phyloP scores from a whole-genome alignment of 2,113 vertebrate genomes.

The Chaenogobius annularis region DNA sequence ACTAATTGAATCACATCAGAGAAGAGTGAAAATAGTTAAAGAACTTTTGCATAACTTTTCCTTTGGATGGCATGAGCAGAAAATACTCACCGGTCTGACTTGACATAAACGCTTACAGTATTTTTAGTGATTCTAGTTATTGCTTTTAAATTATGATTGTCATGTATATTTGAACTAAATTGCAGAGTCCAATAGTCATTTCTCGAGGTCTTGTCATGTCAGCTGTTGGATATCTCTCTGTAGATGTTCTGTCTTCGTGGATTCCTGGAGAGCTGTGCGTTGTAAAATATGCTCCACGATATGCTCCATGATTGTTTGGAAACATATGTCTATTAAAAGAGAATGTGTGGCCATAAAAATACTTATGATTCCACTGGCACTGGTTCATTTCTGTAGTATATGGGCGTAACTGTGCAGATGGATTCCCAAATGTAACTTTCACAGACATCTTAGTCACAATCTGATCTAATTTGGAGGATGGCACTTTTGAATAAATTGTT shows the following conservation, averaged over 20 bases:
- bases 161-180: not conserved
- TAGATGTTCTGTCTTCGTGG: conserved; percentile 9
- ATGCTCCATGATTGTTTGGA: conserved; percentile 6
- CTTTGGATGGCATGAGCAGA: too few species aligned
- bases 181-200: not conserved
- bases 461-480: too few species aligned
- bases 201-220: conserved; percentile 44
- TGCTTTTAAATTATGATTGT: not conserved
- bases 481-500: too few species aligned
- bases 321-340: conserved; percentile 8
- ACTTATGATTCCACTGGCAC: not conserved
- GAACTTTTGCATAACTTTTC: too few species aligned
- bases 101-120: too few species aligned
- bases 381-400: not conserved
- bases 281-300: conserved; percentile 31
- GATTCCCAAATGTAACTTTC: not conserved
- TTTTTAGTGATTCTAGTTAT: not conserved
- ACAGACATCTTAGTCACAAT: not conserved
- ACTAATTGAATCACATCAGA: too few species aligned
- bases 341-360: conserved; percentile 10
- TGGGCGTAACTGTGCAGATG: not conserved
- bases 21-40: too few species aligned
- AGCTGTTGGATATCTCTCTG: conserved; percentile 50
- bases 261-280: conserved; percentile 55
- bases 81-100: too few species aligned